Percentiles rank a stretch among this genome's conserved stretches.
phyloP scores from a whole-genome alignment of 2,113 vertebrate species.

The Formicarius rufipectus region DNA sequence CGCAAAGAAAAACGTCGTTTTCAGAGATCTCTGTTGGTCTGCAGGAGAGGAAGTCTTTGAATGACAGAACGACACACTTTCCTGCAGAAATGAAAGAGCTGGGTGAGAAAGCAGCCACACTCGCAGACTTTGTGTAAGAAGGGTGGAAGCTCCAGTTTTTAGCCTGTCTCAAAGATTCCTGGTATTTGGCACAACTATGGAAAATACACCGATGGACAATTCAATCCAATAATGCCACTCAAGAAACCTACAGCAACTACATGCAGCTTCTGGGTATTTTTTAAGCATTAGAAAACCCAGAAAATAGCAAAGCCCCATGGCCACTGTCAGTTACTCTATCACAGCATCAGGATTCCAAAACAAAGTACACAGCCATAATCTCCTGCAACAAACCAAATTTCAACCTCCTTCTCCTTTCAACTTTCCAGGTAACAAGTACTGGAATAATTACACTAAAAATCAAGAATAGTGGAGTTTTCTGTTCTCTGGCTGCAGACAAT shows the following conservation, averaged over 20 bases:
- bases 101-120: background rate
- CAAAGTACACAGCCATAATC: background rate
- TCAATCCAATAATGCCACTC: background rate
- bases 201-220: background rate
- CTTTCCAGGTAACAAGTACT: background rate
- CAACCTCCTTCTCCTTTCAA: background rate
- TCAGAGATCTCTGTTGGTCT: constrained; percentile 95
- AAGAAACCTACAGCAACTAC: background rate
- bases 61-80: constrained; percentile 93
- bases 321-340: background rate
- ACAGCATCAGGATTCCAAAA: background rate
- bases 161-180: accelerated
- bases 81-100: constrained; percentile 76
- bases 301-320: background rate
- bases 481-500: background rate
- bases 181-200: accelerated
- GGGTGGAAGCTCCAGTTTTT: background rate
- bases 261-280: background rate
- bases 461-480: background rate
- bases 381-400: background rate
- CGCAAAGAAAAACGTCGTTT: constrained; percentile 93
- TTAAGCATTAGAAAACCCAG: background rate
- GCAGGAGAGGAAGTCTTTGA: constrained; percentile 97
- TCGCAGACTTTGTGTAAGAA: background rate
- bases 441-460: background rate